A percentile compares a stretch with the other conserved stretches of the same genome.
phyloP scores from a whole-genome alignment of 30 jellyfish, hydroid and myxozoan species.

The Aurelia aurita region DNA sequence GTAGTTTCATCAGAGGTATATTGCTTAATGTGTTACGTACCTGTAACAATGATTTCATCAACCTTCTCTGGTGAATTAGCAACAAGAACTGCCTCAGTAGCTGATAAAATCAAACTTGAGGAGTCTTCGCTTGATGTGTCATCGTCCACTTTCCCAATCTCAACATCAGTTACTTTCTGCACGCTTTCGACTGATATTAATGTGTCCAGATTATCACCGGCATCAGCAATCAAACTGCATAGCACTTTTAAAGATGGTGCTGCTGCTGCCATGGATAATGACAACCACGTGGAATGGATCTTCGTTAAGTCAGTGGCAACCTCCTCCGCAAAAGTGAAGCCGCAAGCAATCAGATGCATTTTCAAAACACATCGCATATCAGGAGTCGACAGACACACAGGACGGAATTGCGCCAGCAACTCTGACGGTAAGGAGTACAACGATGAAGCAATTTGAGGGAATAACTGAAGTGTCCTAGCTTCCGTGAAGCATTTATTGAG shows the following conservation, averaged over 20 bases:
- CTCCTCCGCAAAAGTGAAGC: conserved; percentile 39
- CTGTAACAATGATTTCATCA: not conserved
- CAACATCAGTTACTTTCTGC: not conserved
- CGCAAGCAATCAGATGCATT: conserved; percentile 49
- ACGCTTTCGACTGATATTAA: not conserved
- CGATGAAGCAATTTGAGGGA: conserved; percentile 46
- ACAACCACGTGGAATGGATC: conserved; percentile 30
- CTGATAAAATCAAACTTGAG: not conserved
- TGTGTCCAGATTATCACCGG: conserved; percentile 58
- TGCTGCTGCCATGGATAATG: conserved; percentile 13
- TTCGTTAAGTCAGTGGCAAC: conserved; percentile 33
- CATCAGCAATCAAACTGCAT: conserved; percentile 44
- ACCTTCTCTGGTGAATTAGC: not conserved
- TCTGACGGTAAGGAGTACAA: conserved; percentile 38
- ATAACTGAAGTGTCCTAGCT: not conserved
- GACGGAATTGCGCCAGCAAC: conserved; percentile 41
- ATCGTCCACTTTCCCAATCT: not conserved
- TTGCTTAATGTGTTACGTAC: not conserved
- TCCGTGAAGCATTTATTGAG: conserved; percentile 8
- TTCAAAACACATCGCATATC: conserved; percentile 24
- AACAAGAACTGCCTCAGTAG: conserved; percentile 23
- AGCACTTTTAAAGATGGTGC: conserved; percentile 42
- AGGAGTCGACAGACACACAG: conserved; percentile 61
- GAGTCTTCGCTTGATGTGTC: not conserved
- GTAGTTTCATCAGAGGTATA: too few relatives aligned